Percentiles rank a stretch among this genome's conserved stretches.
phyloP scores from a whole-genome alignment of 2,113 vertebrate genomes.

The Oryzias curvinotus region DNA sequence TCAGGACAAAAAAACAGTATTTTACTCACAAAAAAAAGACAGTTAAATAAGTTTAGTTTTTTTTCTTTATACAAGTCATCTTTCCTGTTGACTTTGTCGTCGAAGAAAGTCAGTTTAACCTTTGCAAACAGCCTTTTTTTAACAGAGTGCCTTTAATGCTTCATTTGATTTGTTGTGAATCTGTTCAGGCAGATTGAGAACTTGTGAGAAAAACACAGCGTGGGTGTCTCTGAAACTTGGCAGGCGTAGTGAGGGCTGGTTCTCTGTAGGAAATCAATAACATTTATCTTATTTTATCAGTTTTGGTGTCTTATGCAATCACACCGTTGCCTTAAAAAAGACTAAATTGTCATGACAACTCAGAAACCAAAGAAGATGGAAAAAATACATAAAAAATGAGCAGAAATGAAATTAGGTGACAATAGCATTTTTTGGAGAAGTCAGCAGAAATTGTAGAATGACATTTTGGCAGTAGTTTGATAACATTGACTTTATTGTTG shows the following conservation, averaged over 20 bases:
- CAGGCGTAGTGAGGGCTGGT: neutral
- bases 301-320: neutral
- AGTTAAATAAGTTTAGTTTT: neutral
- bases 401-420: neutral
- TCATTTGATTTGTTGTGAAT: constrained; percentile 4
- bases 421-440: no score
- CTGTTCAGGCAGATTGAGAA: constrained; percentile 3
- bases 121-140: neutral
- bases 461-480: no score
- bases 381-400: neutral
- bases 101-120: neutral
- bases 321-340: constrained; percentile 8
- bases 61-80: neutral
- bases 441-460: no score
- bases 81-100: neutral
- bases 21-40: no score
- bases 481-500: no score
- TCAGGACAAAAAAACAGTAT: neutral
- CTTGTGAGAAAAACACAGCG: neutral
- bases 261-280: neutral
- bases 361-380: neutral
- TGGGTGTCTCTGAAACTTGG: neutral
- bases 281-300: neutral
- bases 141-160: neutral
- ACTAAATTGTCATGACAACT: constrained; percentile 11